A percentile compares a stretch with the other conserved stretches of the same genome.
phyloP scores from a whole-genome alignment of 2,888 invertebrate species.

The Nomada lathburiana region DNA sequence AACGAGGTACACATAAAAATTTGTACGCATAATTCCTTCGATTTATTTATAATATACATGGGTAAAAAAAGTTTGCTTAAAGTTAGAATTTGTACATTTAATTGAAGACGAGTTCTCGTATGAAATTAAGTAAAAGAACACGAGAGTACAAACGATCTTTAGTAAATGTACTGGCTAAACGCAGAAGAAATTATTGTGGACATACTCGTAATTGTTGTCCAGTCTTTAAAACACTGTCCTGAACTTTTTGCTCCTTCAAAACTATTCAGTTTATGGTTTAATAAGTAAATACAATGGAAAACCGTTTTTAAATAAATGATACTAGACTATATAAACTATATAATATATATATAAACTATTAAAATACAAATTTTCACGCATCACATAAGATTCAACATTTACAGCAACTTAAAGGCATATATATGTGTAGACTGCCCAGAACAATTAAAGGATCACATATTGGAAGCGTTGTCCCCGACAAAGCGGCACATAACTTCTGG shows the following conservation, averaged over 20 bases:
- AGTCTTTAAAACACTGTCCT: too few species aligned
- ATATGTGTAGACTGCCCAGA: conserved; percentile 1
- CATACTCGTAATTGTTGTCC: neutral
- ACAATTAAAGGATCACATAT: neutral
- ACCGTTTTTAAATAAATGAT: conserved; percentile 37
- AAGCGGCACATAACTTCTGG: too few species aligned
- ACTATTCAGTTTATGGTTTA: neutral
- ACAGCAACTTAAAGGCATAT: conserved; percentile 9
- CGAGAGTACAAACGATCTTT: neutral
- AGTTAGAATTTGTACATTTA: neutral
- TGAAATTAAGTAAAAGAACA: neutral
- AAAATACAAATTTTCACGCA: conserved; percentile 21
- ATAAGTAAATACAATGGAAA: neutral
- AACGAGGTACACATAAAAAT: conserved; percentile 1
- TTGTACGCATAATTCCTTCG: neutral
- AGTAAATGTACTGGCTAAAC: neutral
- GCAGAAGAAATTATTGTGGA: neutral
- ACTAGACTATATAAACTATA: neutral
- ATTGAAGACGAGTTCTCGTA: neutral
- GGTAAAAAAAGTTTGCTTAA: neutral
- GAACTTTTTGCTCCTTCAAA: too few species aligned
- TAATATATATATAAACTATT: neutral
- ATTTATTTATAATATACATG: neutral
- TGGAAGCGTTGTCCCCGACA: too few species aligned
- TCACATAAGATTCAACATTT: neutral